phyloP scores from a whole-genome alignment of 1,140 invertebrate genomes.

The Lutraria rhynchaena region DNA sequence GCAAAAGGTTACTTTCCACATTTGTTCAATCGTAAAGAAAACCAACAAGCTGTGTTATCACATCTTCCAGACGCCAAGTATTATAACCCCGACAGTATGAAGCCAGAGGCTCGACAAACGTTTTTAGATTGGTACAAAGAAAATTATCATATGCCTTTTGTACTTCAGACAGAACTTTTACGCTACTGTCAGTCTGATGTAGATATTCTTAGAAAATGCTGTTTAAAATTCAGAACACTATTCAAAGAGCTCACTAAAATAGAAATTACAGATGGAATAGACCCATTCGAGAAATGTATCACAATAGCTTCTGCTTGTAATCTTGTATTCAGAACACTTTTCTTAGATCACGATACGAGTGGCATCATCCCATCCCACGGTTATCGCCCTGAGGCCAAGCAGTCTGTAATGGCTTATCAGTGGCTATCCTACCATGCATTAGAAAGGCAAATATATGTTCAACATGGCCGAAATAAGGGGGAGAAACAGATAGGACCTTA shows the following conservation, averaged over 20 bases:
- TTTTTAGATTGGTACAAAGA: constrained; percentile 39
- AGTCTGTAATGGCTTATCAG: constrained; percentile 12
- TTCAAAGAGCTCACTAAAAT: background rate
- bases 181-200: constrained; percentile 34
- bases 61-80: constrained; percentile 4
- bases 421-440: constrained; percentile 15
- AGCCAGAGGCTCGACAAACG: background rate
- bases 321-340: constrained; percentile 3
- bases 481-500: constrained; percentile 29
- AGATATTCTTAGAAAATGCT: too few species aligned
- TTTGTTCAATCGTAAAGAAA: constrained; percentile 20
- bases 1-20: constrained; percentile 51
- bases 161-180: constrained; percentile 5
- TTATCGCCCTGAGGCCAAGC: constrained; percentile 11
- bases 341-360: constrained; percentile 21
- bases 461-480: constrained; percentile 39
- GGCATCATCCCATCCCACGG: constrained; percentile 32
- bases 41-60: constrained; percentile 1
- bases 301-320: constrained; percentile 2
- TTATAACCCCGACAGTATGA: constrained; percentile 29
- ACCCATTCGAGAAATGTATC: constrained; percentile 3
- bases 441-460: constrained; percentile 19
- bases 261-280: background rate
- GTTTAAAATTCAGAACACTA: constrained; percentile 21
- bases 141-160: constrained; percentile 6